phyloP scores from a whole-genome alignment of 2,797 vertebrate genomes.

The Cuculus canorus region DNA sequence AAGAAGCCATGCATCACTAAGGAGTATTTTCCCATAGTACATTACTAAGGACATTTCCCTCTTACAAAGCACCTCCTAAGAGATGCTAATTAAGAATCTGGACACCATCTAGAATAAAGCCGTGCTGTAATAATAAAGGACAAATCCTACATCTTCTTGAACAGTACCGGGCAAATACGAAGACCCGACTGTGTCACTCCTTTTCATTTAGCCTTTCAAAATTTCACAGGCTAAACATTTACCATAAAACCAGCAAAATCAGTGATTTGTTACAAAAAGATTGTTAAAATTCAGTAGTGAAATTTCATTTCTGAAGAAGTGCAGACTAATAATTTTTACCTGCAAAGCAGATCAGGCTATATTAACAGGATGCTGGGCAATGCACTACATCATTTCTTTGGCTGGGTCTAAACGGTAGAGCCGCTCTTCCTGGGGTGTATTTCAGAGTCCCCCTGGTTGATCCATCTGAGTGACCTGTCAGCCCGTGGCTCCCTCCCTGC shows the following conservation, averaged over 20 bases:
- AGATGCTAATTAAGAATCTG: neutral
- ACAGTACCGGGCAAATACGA: neutral
- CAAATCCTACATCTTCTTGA: constrained; percentile 6
- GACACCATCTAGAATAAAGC: neutral
- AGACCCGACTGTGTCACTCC: neutral
- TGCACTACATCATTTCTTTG: neutral
- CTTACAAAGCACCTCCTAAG: neutral
- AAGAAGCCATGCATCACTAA: neutral
- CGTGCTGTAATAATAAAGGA: neutral
- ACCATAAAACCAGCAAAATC: neutral
- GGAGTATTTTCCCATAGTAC: neutral
- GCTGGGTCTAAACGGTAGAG: neutral
- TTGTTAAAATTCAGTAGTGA: neutral
- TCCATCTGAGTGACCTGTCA: neutral
- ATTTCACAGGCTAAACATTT: neutral
- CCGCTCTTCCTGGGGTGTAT: neutral
- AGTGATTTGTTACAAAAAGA: neutral
- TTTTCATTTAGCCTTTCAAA: constrained; percentile 9
- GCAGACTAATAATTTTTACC: neutral
- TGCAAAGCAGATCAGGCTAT: neutral
- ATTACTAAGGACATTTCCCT: neutral
- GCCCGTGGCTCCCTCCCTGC: neutral
- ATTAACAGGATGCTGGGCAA: neutral
- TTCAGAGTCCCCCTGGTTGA: neutral
- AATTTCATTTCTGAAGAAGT: neutral